Evolutionary conservation across 2,113 vertebrate genomes (phyloP).

Genomic region (Zosterops japonicus): DNA sequence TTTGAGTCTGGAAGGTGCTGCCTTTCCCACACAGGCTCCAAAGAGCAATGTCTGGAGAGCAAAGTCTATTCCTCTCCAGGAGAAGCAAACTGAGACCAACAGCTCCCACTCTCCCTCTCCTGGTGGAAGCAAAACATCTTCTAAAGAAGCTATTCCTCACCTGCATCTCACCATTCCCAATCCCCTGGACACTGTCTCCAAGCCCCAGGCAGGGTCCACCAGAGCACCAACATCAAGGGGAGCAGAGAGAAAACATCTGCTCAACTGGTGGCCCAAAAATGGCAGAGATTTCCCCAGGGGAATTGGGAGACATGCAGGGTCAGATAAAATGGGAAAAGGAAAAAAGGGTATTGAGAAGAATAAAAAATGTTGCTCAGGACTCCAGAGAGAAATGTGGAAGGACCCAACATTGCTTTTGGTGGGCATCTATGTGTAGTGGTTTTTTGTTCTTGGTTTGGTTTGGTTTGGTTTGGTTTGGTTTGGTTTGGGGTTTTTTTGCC

Average conservation of each 20-base stretch:
- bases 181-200: not conserved
- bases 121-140: not conserved
- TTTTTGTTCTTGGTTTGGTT: not conserved
- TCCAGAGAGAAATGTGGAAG: not conserved
- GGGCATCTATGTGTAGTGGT: not conserved
- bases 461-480: not conserved
- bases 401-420: not conserved
- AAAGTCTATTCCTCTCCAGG: not conserved
- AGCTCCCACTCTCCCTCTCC: not conserved
- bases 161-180: not conserved
- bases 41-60: not conserved
- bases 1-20: not conserved
- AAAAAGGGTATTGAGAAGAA: not conserved
- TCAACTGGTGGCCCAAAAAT: not conserved
- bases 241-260: not conserved
- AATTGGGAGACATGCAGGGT: not conserved
- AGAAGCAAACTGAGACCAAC: not conserved
- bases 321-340: not conserved
- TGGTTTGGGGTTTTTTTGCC: too few relatives aligned
- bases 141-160: not conserved
- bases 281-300: not conserved
- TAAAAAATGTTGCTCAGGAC: not conserved
- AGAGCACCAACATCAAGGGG: fast-evolving
- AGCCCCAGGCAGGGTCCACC: not conserved
- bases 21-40: not conserved